These are phyloP conservation scores for Cenopis cana DNA, from an alignment of 2,888 invertebrate genomes.

Conservation along the genomic window DNA sequence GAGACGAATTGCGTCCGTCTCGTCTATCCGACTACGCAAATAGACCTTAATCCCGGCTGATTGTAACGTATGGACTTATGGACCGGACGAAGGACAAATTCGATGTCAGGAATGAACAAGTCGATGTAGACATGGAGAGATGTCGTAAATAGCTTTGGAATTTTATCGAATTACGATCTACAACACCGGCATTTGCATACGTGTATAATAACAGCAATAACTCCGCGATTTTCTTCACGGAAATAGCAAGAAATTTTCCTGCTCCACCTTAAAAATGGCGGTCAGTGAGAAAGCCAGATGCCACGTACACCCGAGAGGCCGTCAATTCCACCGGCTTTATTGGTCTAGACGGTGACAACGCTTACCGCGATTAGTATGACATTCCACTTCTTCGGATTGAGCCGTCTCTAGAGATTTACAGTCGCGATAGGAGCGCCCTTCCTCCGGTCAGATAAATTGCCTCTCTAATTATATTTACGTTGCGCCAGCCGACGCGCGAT, in stretches of 20 bases:
- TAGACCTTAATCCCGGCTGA: slow-evolving; percentile 60
- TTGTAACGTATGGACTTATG: slow-evolving; percentile 64
- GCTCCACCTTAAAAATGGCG: background rate
- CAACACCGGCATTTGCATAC: background rate
- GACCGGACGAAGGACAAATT: slow-evolving; percentile 60
- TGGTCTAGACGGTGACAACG: slow-evolving; percentile 44
- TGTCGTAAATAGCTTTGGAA: background rate
- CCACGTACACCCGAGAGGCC: slow-evolving; percentile 14
- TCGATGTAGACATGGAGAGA: slow-evolving; percentile 9
- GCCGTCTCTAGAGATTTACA: slow-evolving; percentile 80
- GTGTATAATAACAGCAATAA: slow-evolving; percentile 1
- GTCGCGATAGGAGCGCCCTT: slow-evolving; percentile 79
- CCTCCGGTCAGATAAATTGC: slow-evolving; percentile 82
- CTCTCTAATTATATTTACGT: slow-evolving; percentile 84
- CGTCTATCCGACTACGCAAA: slow-evolving; percentile 58
- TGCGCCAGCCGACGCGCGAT: slow-evolving; percentile 77
- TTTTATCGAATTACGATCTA: slow-evolving; percentile 1
- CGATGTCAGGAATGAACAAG: slow-evolving; percentile 44
- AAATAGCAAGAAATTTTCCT: background rate
- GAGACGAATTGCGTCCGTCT: slow-evolving; percentile 56
- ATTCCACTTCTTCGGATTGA: slow-evolving; percentile 77
- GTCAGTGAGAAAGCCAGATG: slow-evolving; percentile 27
- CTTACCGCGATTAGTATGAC: slow-evolving; percentile 59
- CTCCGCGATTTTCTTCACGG: background rate
- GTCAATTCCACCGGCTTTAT: slow-evolving; percentile 41